phyloP scores from a whole-genome alignment of 92 coral and sea anemone genomes.

The Chrysogorgia sp. region DNA sequence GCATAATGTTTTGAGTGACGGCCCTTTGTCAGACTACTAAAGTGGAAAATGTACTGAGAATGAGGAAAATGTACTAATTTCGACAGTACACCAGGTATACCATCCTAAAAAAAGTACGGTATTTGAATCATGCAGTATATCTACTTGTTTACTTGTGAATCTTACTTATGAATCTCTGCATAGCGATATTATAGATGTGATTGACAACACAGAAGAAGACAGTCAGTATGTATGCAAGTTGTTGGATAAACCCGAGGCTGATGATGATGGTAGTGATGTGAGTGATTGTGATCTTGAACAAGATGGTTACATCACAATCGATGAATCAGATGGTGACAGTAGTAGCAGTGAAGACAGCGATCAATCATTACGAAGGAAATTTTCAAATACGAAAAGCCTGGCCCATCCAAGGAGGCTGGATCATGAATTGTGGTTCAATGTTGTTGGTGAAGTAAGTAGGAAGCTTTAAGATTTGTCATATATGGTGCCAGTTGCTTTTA shows the following conservation, averaged over 20 bases:
- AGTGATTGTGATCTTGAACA: conserved; percentile 53
- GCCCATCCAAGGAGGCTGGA: conserved; percentile 74
- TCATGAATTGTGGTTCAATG: conserved; percentile 97
- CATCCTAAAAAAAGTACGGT: too few relatives aligned
- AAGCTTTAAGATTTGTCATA: too few relatives aligned
- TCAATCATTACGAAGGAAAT: conserved; percentile 37
- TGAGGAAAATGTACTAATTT: too few relatives aligned
- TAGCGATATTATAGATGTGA: conserved; percentile 45
- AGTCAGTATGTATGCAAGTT: conserved; percentile 54
- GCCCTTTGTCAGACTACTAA: too few relatives aligned
- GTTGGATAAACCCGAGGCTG: conserved; percentile 44
- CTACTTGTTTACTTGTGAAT: neutral
- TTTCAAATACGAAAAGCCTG: conserved; percentile 61
- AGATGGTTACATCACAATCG: conserved; percentile 44
- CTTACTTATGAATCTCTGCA: conserved; percentile 54
- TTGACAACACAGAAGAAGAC: conserved; percentile 15
- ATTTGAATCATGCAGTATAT: neutral
- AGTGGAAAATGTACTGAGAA: too few relatives aligned
- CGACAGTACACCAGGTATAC: too few relatives aligned
- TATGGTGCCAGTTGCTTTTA: too few relatives aligned
- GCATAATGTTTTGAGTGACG: too few relatives aligned
- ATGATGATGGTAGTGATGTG: conserved; percentile 57
- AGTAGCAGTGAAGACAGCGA: conserved; percentile 40
- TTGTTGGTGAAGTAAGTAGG: conserved; percentile 77
- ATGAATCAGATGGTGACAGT: conserved; percentile 45